Percentiles rank a stretch among this genome's conserved stretches.
phyloP scores from a whole-genome alignment of 2,113 vertebrate species.

The Alethe castanea region DNA sequence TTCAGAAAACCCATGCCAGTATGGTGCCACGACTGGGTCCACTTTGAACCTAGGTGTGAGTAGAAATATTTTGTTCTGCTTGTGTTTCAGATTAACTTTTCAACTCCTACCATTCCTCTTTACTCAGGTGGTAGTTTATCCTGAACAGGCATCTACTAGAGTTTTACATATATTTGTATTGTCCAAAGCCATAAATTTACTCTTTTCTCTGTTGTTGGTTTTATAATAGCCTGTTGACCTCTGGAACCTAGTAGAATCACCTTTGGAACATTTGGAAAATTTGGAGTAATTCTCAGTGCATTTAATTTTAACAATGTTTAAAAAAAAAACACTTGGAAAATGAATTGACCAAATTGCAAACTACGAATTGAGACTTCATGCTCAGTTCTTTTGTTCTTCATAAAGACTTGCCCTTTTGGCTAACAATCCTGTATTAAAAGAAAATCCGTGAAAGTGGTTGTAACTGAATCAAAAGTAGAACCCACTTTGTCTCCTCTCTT shows the following conservation, averaged over 20 bases:
- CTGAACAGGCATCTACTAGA: background rate
- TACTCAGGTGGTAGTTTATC: background rate
- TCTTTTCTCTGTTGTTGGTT: background rate
- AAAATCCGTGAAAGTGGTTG: fast-evolving
- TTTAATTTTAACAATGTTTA: background rate
- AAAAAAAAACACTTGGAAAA: background rate
- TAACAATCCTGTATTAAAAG: background rate
- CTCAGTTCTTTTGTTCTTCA: background rate
- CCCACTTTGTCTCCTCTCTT: background rate
- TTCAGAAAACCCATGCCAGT: background rate
- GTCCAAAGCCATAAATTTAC: background rate
- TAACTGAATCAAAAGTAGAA: background rate
- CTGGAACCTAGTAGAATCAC: background rate
- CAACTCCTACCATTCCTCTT: background rate
- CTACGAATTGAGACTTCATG: background rate
- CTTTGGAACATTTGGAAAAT: background rate
- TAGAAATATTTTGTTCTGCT: background rate
- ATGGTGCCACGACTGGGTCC: too few relatives aligned
- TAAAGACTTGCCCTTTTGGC: background rate
- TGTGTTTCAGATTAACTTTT: background rate
- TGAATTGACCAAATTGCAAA: background rate
- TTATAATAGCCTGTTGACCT: background rate
- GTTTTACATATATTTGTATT: background rate
- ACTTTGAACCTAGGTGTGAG: background rate
- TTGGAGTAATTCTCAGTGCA: background rate